Conservation (phyloP, 2,113 vertebrate genomes). For the Rafetus swinhoei region DNA sequence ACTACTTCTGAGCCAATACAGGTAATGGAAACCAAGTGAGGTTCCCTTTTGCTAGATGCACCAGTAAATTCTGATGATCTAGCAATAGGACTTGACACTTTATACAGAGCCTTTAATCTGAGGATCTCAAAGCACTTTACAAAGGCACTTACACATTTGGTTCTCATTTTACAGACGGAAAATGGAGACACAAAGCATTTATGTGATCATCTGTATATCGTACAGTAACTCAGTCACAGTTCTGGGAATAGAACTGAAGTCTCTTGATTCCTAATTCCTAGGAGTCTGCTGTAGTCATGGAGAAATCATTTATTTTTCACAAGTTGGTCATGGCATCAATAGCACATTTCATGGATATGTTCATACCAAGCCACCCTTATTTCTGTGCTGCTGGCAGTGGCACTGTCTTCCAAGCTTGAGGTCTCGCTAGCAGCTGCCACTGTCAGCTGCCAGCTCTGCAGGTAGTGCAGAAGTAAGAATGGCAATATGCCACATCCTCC, state of each 20-base stretch:
- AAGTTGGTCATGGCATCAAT: not conserved
- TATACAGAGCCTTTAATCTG: not conserved
- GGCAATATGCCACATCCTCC: not conserved
- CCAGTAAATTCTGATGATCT: not conserved
- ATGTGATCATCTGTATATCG: not conserved
- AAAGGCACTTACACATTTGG: not conserved
- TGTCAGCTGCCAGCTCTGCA: not conserved
- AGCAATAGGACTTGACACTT: not conserved
- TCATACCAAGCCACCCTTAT: not conserved
- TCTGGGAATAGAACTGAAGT: not conserved
- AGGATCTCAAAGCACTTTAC: not conserved
- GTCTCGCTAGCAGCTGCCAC: not conserved
- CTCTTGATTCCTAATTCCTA: not conserved
- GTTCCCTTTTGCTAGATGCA: not conserved
- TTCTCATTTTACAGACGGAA: not conserved
- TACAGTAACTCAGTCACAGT: not conserved
- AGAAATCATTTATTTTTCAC: not conserved
- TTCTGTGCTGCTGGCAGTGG: not conserved
- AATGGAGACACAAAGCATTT: not conserved
- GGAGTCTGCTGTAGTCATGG: not conserved
- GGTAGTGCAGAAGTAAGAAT: not conserved
- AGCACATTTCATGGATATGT: not conserved
- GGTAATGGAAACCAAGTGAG: not conserved
- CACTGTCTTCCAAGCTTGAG: not conserved
- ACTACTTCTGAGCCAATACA: not conserved